Base-by-base conservation (phyloP, 1,140 invertebrate species). In the Drosophila repletoides region DNA sequence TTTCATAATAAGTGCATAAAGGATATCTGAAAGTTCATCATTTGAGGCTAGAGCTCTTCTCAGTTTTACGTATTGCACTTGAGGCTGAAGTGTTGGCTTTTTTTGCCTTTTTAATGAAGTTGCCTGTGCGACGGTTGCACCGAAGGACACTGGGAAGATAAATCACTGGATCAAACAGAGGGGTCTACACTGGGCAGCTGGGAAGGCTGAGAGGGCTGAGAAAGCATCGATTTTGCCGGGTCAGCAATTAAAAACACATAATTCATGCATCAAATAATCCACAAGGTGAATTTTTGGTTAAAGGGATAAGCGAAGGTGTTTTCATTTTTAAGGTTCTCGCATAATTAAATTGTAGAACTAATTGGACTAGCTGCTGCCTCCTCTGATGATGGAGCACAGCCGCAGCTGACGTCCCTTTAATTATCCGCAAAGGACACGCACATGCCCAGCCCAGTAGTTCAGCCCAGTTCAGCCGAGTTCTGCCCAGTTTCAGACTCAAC, bases 191-290 rank as follows among this genome's bases (percentile, higher is more conserved):
- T 29, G 36, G 19, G 12, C 51, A 34, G 15, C 12, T 24, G 19
- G 2, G 7, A 29, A 22, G 3, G 22, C 9, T 26, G 14, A 15
- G 15, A 31, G 15, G 6, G 5, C 24, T 10, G 9, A 22, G 28
- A 9, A 38, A 10, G 34, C 58, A 64, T 49, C 66, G 49, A 53
- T 68, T 70, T 4, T 45, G 53, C 36, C 41, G 56, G 64, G 63
- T 83, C 69, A 73, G 80, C 81, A 86, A 86, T 86, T 86, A 86
- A 86, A 86, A 86, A 14, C 80, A 55, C 76, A 84, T 86, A 86
- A 74, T 84, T 84, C 75, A 84, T 77, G 71, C 31, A 46, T 65
- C 63, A 79, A 65, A 67, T 55, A 64, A 69, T 17, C 36, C 14
- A 21, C 38, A 10, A 24, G 22, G 22, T 3, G 22, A 7, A 7